Conservation (phyloP, 2,888 invertebrate genomes). For the Sinhomidia bicolor region DNA sequence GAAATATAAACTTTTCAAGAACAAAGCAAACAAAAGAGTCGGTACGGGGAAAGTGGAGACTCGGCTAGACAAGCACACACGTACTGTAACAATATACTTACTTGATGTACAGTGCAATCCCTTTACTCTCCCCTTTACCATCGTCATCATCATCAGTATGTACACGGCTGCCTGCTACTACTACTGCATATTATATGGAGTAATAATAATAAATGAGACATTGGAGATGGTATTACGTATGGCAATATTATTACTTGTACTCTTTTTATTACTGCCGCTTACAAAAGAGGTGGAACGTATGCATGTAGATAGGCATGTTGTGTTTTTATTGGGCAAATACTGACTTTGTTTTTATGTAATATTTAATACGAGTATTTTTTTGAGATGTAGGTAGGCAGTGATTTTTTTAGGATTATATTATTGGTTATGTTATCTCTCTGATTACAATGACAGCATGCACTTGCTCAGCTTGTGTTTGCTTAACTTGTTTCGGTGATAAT, state of each 20-base stretch:
- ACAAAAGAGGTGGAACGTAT: background rate
- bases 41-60: background rate
- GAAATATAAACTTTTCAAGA: slow-evolving; percentile 18
- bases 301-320: background rate
- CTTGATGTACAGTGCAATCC: too few relatives aligned
- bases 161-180: background rate
- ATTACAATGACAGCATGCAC: too few relatives aligned
- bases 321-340: background rate
- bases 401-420: too few relatives aligned
- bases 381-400: slow-evolving; percentile 27
- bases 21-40: slow-evolving; percentile 27
- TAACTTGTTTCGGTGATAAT: too few relatives aligned
- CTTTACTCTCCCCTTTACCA: background rate
- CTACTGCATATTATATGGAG: background rate
- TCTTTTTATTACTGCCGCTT: background rate
- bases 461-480: too few relatives aligned
- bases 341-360: background rate
- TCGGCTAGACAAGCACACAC: background rate
- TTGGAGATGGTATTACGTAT: background rate
- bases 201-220: slow-evolving; percentile 31
- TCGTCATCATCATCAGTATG: background rate
- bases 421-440: too few relatives aligned
- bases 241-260: background rate
- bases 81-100: background rate
- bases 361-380: slow-evolving; percentile 16